Base-by-base conservation (phyloP, 2,113 vertebrate species). In the Poicephalus meyeri region DNA sequence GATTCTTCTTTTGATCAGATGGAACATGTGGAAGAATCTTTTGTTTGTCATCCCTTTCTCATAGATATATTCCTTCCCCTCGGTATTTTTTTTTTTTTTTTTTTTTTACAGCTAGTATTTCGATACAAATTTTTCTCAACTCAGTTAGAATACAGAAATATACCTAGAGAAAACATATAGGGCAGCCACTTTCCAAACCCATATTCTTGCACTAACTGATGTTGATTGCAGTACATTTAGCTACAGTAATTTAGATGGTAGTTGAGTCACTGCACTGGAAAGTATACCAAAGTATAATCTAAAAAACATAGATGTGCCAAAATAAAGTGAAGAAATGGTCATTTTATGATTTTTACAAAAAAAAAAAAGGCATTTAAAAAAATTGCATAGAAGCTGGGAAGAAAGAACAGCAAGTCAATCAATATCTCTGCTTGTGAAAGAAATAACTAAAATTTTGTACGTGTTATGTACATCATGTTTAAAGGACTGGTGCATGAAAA, bases 261-360 rank as follows among this genome's bases (percentile, higher is more conserved):
- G 42, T 86, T 90, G 77, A 93, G 76, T 94, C 64, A 77, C 87
- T 94, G 69, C 88, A 73, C 69, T 95, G 76, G 89, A 96, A 88
- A 89, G 61, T 76, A 89, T 85, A 85, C 50, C 37, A 86, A 83
- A 93, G 53, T 82, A 72, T 92, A 97, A 94, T 80, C 58, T 69
- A 89, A 83, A 80, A 94, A 95, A 66, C 18, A 63, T 1, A 16
- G 89, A 55, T 31, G 28, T 78, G 71, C 76, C 80, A 65, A 82
- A 58, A 64, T 33, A 77, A 88, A 94, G 53, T 35, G 65, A 91
- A 56, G 55, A 82, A 81, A 83, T 1, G 7, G 49, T 25, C 2
- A 49, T 65, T 90, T 82, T 74, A 42, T 64, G 78, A n/a, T 83
- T 88, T 92, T 90, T 78, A n/a, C 37, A 39, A 39, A 39, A 39